A percentile compares a stretch with the other conserved stretches of the same genome.
Conservation (phyloP, 2,113 vertebrate species). For the Clupea harengus region DNA sequence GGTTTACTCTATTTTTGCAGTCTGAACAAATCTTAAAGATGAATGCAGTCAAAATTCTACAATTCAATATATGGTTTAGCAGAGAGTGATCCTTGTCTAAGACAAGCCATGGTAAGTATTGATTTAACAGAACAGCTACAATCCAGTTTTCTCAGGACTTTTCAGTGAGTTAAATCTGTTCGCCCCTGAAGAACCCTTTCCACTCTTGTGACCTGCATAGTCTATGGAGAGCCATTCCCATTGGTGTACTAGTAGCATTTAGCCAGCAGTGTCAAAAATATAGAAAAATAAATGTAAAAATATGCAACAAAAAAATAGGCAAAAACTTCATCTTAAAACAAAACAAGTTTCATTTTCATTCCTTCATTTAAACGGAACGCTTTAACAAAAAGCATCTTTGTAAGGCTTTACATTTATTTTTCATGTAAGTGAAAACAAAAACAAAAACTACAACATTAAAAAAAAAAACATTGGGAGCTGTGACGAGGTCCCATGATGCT, state of each 20-base stretch:
- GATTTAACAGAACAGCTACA: not conserved
- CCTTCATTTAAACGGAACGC: constrained; percentile 24
- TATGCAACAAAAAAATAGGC: constrained; percentile 45
- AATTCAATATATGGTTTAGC: not conserved
- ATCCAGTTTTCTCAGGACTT: constrained; percentile 6
- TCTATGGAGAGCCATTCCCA: not conserved
- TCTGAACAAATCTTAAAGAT: not conserved
- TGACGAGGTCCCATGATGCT: not conserved
- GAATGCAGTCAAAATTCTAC: not conserved
- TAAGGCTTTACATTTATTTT: constrained; percentile 20
- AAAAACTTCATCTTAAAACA: constrained; percentile 10
- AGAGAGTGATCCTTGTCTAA: not conserved
- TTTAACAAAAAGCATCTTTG: not conserved
- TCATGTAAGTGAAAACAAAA: constrained; percentile 6
- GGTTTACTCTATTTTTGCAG: not conserved
- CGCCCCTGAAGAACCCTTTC: not conserved
- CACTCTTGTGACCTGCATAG: not conserved
- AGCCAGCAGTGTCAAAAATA: constrained; percentile 41
- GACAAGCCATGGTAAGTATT: not conserved
- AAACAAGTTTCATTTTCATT: constrained; percentile 15
- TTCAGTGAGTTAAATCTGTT: not conserved
- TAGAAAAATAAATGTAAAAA: constrained; percentile 67
- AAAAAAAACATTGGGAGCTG: not conserved
- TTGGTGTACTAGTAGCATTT: not conserved
- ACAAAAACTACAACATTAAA: constrained; percentile 3